Evolutionary conservation across 2,797 vertebrate genomes (phyloP), one percentile per base, ranked within the genome.

Genomic region (Gymnothorax javanicus): DNA sequence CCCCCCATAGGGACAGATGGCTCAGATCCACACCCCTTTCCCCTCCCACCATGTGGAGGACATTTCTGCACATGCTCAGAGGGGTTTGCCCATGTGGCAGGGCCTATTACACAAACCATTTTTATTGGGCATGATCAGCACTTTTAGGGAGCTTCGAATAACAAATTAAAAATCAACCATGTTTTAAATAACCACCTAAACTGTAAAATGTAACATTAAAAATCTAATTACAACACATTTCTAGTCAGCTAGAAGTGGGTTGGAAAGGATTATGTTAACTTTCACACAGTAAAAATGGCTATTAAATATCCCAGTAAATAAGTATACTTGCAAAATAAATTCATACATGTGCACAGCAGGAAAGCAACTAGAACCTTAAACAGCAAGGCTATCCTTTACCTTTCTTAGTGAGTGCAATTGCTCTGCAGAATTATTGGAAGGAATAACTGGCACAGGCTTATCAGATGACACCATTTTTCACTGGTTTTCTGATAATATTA

Each of bases 1-100:
- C 73, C 77, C 50, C 77, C 77, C 17, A 81, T 9, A 52, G 77
- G 50, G 77, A 54, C 77, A 81, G 77, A 81, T 81, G 77, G 77
- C 77, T 52, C 23, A n/a, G 77, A 43, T 54, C 50, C 52, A 56
- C 50, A 56, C 77, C 77, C 52, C 77, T 50, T 17, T 54, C 43
- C 75, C 15, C 75, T 50, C 33, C 77, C 50, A 81, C 77, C 77
- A 33, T 81, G 50, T 54, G 77, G 4, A 20, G n/a, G 77, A 81
- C 50, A 81, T 56, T 81, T 54, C 52, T 81, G 77, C 77, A 54
- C 77, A 81, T 52, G 17, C 77, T 54, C 23, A n/a, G 77, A 23
- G 33, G 12, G 77, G 23, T 81, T 56, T 56, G 77, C 50, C 77
- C 77, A 81, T 52, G 77, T 81, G 77, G 50, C 77, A 23, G 52